Conservation (phyloP, 2,888 invertebrate species). For the Xanthorhoe designata region DNA sequence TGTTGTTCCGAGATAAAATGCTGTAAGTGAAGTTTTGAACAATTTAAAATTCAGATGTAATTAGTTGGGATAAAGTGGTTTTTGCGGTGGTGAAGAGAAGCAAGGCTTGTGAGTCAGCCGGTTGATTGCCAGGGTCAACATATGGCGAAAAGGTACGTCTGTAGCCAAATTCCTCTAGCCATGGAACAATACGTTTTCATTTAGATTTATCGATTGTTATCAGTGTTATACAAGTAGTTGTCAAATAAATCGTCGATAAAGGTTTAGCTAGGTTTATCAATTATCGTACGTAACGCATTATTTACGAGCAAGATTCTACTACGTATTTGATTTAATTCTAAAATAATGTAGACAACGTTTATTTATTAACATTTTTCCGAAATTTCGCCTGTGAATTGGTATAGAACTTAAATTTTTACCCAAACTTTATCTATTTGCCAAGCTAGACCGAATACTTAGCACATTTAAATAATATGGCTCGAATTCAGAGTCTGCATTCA, state of each 20-base stretch:
- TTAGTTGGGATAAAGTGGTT: constrained; percentile 34
- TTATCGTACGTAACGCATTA: constrained; percentile 4
- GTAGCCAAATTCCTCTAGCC: constrained; percentile 43
- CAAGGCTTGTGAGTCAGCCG: constrained; percentile 50
- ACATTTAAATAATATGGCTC: no score
- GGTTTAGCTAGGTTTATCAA: constrained; percentile 10
- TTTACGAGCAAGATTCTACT: constrained; percentile 8
- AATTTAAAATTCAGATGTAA: constrained; percentile 44
- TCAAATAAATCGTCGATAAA: constrained; percentile 14
- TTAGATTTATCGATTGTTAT: constrained; percentile 37
- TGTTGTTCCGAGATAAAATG: constrained; percentile 42
- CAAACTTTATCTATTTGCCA: no score
- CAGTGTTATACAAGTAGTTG: constrained; percentile 22
- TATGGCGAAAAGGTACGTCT: constrained; percentile 73
- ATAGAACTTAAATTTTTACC: no score
- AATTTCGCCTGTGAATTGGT: no score
- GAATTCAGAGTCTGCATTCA: no score
- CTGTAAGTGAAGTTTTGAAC: constrained; percentile 46
- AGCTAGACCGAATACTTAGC: no score
- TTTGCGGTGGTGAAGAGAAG: constrained; percentile 39
- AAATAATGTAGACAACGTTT: not conserved
- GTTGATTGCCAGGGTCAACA: constrained; percentile 82
- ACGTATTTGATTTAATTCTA: not conserved
- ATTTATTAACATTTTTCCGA: no score
- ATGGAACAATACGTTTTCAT: constrained; percentile 39